These are phyloP conservation scores for Trachelus tabidus DNA, from an alignment of 2,888 invertebrate genomes.

Conservation along the genomic window DNA sequence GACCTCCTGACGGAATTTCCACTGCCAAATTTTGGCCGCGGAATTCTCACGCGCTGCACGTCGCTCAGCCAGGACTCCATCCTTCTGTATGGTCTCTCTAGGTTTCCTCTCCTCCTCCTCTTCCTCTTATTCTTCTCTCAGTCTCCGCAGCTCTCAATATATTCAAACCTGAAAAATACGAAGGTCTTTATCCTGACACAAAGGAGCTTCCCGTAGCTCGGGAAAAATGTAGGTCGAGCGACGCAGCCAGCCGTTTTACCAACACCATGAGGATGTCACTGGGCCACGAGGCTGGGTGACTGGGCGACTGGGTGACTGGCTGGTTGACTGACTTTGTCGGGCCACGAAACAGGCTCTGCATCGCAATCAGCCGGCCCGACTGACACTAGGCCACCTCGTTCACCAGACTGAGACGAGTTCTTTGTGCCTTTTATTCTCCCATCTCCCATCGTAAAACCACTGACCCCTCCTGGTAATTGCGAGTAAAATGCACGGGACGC, in stretches of 20 bases:
- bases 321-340: no score
- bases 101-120: no score
- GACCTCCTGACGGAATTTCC: slow-evolving; percentile 66
- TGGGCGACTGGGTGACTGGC: no score
- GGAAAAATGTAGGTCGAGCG: slow-evolving; percentile 14
- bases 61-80: slow-evolving; percentile 90
- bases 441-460: no score
- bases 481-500: no score
- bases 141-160: no score
- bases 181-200: background rate
- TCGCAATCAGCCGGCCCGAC: slow-evolving; percentile 27
- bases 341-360: slow-evolving; percentile 22
- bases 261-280: slow-evolving; percentile 30
- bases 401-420: slow-evolving; percentile 33
- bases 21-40: slow-evolving; percentile 83
- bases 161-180: no score
- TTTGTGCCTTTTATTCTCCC: no score
- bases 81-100: slow-evolving; percentile 17
- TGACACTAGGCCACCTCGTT: slow-evolving; percentile 36
- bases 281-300: slow-evolving; percentile 24
- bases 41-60: slow-evolving; percentile 85
- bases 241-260: background rate
- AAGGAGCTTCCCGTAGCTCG: background rate
- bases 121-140: no score
- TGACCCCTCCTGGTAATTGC: no score